A percentile compares a stretch with the other conserved stretches of the same genome.
phyloP scores from a whole-genome alignment of 2,888 invertebrate genomes.

The Tetragonula carbonaria region DNA sequence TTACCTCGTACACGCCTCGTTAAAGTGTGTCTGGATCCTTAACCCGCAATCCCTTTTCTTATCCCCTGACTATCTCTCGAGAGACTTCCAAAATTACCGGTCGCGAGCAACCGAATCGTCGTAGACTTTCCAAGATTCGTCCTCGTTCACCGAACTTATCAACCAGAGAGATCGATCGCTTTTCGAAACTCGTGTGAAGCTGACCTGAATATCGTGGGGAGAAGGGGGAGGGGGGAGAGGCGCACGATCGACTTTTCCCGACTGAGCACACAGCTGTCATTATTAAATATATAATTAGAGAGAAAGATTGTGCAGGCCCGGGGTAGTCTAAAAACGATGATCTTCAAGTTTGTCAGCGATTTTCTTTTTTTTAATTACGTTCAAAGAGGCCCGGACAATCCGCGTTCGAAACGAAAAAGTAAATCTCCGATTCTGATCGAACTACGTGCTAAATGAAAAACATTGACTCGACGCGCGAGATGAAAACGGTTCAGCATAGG shows the following conservation, averaged over 20 bases:
- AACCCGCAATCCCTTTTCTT: slow-evolving; percentile 48
- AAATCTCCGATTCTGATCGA: slow-evolving; percentile 17
- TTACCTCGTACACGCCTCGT: slow-evolving; percentile 61
- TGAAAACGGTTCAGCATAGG: neutral
- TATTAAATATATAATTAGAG: slow-evolving; percentile 70
- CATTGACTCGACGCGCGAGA: neutral
- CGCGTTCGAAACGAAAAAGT: slow-evolving; percentile 14
- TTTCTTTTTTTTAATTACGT: slow-evolving; percentile 28
- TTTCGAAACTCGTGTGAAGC: slow-evolving; percentile 17
- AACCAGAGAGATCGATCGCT: slow-evolving; percentile 36
- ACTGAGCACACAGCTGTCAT: slow-evolving; percentile 22
- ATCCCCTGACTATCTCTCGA: slow-evolving; percentile 1
- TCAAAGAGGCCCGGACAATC: slow-evolving; percentile 12
- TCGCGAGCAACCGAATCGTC: neutral
- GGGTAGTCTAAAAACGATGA: neutral
- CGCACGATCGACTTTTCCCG: slow-evolving; percentile 18
- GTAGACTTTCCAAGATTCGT: slow-evolving; percentile 10
- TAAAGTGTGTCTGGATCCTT: slow-evolving; percentile 57
- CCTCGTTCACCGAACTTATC: slow-evolving; percentile 18
- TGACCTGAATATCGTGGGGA: neutral
- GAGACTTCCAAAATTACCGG: slow-evolving; percentile 40
- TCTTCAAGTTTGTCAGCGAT: neutral
- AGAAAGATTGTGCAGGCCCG: slow-evolving; percentile 56
- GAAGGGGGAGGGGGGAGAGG: too few relatives aligned
- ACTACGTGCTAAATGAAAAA: neutral